Conservation (phyloP, 2,113 vertebrate genomes). For the Scolopax mira region DNA sequence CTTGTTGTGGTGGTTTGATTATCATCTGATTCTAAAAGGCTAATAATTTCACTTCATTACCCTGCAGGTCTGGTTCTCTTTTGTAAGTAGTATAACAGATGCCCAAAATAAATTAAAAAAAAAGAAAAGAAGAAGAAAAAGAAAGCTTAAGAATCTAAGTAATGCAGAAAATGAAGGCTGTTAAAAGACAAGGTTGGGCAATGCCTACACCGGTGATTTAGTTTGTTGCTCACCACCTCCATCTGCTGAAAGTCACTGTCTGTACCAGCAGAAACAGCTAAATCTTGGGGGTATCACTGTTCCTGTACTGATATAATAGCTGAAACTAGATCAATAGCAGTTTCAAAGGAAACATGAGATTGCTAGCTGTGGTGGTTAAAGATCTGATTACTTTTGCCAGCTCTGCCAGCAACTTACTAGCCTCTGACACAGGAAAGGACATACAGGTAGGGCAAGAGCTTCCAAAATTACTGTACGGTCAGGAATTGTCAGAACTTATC, state of each 20-base stretch:
- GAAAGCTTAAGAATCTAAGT: neutral
- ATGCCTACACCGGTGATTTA: neutral
- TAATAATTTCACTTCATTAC: constrained; percentile 25
- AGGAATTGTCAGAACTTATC: neutral
- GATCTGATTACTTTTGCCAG: neutral
- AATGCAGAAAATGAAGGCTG: neutral
- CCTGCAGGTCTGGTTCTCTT: neutral
- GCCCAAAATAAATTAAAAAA: neutral
- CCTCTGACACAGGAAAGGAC: neutral
- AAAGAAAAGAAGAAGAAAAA: neutral
- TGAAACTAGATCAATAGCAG: neutral
- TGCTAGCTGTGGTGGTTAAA: neutral
- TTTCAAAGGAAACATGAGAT: neutral
- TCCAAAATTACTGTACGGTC: neutral
- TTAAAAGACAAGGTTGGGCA: neutral
- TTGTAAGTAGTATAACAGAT: neutral
- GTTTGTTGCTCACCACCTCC: neutral
- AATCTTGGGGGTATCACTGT: neutral
- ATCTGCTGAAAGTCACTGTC: neutral
- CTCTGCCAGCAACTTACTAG: neutral
- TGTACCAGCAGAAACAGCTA: neutral
- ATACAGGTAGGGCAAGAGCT: neutral
- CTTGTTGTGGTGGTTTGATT: neutral
- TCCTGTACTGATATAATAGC: neutral
- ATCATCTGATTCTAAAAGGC: neutral